Base-by-base conservation (phyloP, 2,113 vertebrate species). In the Scortum barcoo region DNA sequence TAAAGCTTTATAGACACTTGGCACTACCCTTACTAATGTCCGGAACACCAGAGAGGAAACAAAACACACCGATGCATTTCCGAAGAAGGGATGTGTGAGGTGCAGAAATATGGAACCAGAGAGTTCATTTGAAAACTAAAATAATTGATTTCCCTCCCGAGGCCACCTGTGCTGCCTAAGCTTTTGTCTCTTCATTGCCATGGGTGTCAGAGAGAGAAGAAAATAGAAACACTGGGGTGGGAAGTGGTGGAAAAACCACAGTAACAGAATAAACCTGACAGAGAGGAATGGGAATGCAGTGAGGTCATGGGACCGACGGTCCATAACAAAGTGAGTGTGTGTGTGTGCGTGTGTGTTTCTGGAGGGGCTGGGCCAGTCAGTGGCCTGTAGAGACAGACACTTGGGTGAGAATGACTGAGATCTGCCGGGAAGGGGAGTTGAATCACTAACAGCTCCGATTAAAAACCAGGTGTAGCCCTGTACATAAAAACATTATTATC, bases 251-350 rank as follows among this genome's bases (percentile, higher is more conserved):
- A 91, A 93, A 90, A 93, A 92, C 86, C 89, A 90, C 89, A 91
- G 93, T 87, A 94, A 93, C 93, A 90, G 88, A 93, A 86, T 93
- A 87, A 93, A 93, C 92, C 92, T 93, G 90, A 94, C 93, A 89
- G 86, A 91, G 91, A 86, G 84, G 81, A 89, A 71, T 26, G 76
- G 87, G 91, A 92, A 93, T 94, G 92, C 83, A 85, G 86, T 94
- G 90, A 94, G 94, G 89, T 94, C 94, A 95, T 93, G 89, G 90
- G 92, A 93, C 88, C 36, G 16, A n/a, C 48, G 42, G 90, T 72
- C 88, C 78, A 62, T 69, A 92, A 90, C 86, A 86, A 86, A 17
- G 44, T 46, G 81, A 81, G 79, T 87, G 44, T 26, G 78, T 76
- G 86, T 81, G 38, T 63, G 53, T 80, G 56, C 83, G 67, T 74